phyloP scores from a whole-genome alignment of 2,888 invertebrate genomes.

The Xestia ashworthii region DNA sequence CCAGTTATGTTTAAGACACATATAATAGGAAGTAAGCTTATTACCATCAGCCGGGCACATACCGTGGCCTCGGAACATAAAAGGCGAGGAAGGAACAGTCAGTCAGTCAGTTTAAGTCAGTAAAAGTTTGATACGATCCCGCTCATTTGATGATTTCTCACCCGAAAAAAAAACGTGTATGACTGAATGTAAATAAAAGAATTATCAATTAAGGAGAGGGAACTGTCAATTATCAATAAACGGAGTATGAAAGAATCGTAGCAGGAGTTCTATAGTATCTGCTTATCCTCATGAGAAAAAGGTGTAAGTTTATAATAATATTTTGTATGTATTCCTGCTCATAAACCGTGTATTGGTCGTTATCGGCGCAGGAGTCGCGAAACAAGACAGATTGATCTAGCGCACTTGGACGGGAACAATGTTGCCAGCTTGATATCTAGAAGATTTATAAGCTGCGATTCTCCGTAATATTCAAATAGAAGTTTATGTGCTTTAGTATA shows the following conservation, averaged over 20 bases:
- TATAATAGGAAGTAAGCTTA: background rate
- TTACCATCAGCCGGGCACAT: background rate
- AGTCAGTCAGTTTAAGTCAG: too few relatives aligned
- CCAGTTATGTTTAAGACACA: background rate
- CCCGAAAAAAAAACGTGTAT: too few relatives aligned
- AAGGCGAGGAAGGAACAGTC: too few relatives aligned
- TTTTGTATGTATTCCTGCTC: background rate
- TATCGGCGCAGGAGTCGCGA: slow-evolving; percentile 50
- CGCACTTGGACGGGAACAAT: slow-evolving; percentile 35
- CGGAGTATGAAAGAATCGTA: background rate
- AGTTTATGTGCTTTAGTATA: slow-evolving; percentile 6
- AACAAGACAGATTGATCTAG: slow-evolving; percentile 51
- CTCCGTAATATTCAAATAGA: slow-evolving; percentile 19
- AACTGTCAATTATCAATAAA: background rate
- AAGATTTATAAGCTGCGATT: slow-evolving; percentile 43
- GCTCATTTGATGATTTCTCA: too few relatives aligned
- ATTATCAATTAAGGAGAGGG: too few relatives aligned
- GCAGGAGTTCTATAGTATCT: background rate
- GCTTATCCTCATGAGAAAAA: background rate
- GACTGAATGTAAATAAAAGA: background rate
- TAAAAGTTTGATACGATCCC: too few relatives aligned
- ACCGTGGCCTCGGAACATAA: too few relatives aligned
- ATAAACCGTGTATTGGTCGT: slow-evolving; percentile 42
- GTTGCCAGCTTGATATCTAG: slow-evolving; percentile 45
- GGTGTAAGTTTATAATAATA: background rate